Evolutionary conservation across 2,113 vertebrate species (phyloP), one percentile per base, ranked within the genome.

Genomic region (Melozone crissalis): DNA sequence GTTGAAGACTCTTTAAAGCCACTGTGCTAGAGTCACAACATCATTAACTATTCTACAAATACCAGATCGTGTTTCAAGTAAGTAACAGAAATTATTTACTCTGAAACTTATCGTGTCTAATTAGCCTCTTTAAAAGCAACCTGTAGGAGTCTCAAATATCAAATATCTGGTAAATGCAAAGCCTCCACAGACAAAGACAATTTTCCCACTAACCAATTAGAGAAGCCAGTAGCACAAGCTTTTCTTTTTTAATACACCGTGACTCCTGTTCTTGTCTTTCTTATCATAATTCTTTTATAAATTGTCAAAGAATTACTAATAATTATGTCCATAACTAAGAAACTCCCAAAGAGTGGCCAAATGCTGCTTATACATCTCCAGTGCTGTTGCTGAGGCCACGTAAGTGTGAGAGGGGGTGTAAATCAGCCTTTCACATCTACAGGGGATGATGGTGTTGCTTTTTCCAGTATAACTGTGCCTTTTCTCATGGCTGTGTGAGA

Each of bases 11-110:
- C 80, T 95, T 97, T 75, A 90, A 95, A 96, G 84, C 15, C 24
- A 76, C 44, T 24, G 37, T 85, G 71, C 11, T 67, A 57, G 58
- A 94, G 37, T 91, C 84, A 94, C 63, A 95, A 33, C 39, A 78
- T 85, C 81, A 71, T 95, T 95, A 96, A 96, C 93, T 94, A 86
- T 87, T 44, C 85, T 93, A 76, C 43, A 72, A 94, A 94, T 95
- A 93, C 31, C 74, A 90, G 82, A 75, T 66, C 11, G 0, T 68
- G 21, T 87, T 92, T 95, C 87, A 87, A 94, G 90, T 71, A 81
- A 72, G 69, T 69, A 94, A 78, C 46, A 91, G 77, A 83, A 93
- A 89, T 81, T 39, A 95, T 94, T 93, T 94, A 71, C 61, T 94
- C 49, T 49, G 54, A 88, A 94, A 82, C 37, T 58, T 65, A 76